Evolutionary conservation across 2,888 invertebrate genomes (phyloP), one percentile per base, ranked within the genome.

Genomic region (Cylloceria caligata): DNA sequence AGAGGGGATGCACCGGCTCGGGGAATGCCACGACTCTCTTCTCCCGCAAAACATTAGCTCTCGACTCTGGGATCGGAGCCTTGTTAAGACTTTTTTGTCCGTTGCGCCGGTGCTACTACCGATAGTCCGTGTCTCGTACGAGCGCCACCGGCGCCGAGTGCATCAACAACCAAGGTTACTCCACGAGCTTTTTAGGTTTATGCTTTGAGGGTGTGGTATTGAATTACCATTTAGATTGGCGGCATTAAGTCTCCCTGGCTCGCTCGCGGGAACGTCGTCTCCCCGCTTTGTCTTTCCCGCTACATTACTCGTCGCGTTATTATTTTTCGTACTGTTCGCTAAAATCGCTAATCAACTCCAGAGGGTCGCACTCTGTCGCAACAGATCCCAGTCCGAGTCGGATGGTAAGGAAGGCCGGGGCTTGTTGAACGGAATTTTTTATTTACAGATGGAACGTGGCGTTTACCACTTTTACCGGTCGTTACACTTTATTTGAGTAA

Each of bases 161-260:
- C 83, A 55, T 64, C 72, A 73, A 76, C 39, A 36, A 45, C 73
- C 67, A 76, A 73, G 47, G 52, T 55, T 75, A 30, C 64, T 39
- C 45, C 52, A 34, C 39, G 68, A 76, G 57, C 84, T 84, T 91
- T 91, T 91, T 91, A 87, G 84, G 87, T 91, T 92, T 91, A 91
- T 90, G 88, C 88, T 52, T 16, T 86, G 89, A 88, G 90, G 92
- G 92, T 90, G 91, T 91, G 91, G 91, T 90, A 83, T 89, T 86
- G 90, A 87, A 92, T 92, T 92, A 92, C 90, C 92, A 92, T 92
- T 92, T 92, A 92, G 88, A 92, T 92, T 92, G 91, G 90, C 87
- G 77, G 76, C 81, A 73, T 80, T 83, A 75, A 72, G 49, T 77
- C 45, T 30, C 47, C 60, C 42, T 71, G 47, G 47, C 57, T 65